phyloP scores from a whole-genome alignment of 1,140 invertebrate genomes.

The Drosophila pseudoananassae region DNA sequence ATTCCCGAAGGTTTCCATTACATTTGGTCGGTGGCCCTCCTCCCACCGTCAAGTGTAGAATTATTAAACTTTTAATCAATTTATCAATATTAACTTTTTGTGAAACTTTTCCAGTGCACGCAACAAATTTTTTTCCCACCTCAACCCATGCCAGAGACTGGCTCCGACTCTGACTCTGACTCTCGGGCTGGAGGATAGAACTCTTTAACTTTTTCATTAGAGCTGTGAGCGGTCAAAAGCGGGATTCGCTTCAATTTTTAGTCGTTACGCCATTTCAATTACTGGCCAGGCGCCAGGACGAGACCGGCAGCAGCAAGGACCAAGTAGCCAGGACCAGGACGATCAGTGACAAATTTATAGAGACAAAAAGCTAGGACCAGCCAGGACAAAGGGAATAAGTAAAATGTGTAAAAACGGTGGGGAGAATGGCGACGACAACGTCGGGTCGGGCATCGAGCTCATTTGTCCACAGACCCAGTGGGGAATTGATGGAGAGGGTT shows the following conservation, averaged over 20 bases:
- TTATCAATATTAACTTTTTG: conserved; percentile 82
- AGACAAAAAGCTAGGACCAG: conserved; percentile 61
- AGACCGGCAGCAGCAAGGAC: conserved; percentile 11
- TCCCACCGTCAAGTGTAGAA: conserved; percentile 36
- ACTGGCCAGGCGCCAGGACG: conserved; percentile 74
- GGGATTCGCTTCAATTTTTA: conserved; percentile 72
- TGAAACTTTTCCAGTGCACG: conserved; percentile 35
- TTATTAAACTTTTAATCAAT: conserved; percentile 83
- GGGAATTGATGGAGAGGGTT: not conserved
- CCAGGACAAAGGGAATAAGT: conserved; percentile 72
- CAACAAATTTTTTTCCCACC: conserved; percentile 35
- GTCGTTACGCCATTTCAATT: conserved; percentile 83
- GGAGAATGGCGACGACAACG: conserved; percentile 50
- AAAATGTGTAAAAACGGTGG: conserved; percentile 59
- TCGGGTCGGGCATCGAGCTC: conserved; percentile 57
- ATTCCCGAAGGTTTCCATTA: conserved; percentile 12
- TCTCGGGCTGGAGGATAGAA: not conserved
- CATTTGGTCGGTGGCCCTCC: not conserved
- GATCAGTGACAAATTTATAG: conserved; percentile 79
- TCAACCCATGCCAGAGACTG: not conserved
- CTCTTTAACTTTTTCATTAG: conserved; percentile 77
- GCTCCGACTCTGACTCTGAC: no score
- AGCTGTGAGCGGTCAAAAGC: conserved; percentile 18
- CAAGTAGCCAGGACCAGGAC: conserved; percentile 50
- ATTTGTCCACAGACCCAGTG: conserved; percentile 59